Conservation (phyloP, 2,888 invertebrate species). For the Caenorhabditis panamensis region DNA sequence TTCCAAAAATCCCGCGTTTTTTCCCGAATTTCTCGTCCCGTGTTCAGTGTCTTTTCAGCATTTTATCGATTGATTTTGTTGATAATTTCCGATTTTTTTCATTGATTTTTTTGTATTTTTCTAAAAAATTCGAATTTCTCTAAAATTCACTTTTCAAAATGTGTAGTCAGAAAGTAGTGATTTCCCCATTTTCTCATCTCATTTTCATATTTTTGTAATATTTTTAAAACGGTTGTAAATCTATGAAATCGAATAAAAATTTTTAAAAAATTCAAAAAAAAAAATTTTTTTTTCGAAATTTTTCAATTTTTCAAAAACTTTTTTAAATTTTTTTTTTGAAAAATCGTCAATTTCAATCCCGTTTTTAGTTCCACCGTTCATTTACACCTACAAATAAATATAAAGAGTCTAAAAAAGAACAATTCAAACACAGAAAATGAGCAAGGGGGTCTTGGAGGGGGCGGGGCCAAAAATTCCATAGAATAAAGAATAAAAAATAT, state of each 20-base stretch:
- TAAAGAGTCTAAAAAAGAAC: neutral
- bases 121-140: too few species aligned
- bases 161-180: neutral
- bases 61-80: neutral
- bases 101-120: neutral
- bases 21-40: too few species aligned
- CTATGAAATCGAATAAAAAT: neutral
- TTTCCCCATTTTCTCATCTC: neutral
- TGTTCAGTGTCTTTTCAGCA: too few species aligned
- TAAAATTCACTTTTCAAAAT: too few species aligned
- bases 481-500: neutral
- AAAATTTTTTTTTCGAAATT: neutral
- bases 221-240: too few species aligned
- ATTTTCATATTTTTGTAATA: too few species aligned
- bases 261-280: neutral
- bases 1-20: too few species aligned
- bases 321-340: neutral
- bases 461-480: too few species aligned
- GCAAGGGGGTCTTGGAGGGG: neutral
- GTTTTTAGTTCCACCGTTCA: conserved; percentile 40
- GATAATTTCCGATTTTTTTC: neutral
- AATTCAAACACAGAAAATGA: neutral
- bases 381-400: conserved; percentile 10
- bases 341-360: neutral
- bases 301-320: neutral